Conservation (phyloP, 1,140 invertebrate species). For the Psix sp. region DNA sequence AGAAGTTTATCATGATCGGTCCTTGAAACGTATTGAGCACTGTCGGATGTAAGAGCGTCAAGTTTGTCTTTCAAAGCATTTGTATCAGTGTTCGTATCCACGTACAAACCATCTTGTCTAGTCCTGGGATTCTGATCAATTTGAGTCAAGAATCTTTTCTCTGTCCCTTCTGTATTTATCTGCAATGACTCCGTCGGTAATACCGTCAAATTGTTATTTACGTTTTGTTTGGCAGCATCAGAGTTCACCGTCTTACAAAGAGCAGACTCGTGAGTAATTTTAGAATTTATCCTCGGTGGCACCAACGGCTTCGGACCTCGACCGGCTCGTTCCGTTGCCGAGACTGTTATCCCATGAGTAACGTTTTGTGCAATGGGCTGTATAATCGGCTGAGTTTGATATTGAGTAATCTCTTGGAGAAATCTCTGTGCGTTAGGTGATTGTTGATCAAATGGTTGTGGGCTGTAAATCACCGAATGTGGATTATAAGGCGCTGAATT, state of each 20-base stretch:
- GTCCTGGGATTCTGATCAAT: slow-evolving; percentile 72
- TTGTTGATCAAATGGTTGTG: slow-evolving; percentile 69
- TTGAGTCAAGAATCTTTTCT: slow-evolving; percentile 61
- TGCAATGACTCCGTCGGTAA: slow-evolving; percentile 25
- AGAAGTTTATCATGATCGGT: slow-evolving; percentile 71
- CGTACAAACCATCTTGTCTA: slow-evolving; percentile 73
- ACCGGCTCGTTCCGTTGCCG: slow-evolving; percentile 59
- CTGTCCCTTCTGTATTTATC: slow-evolving; percentile 59
- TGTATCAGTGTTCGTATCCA: slow-evolving; percentile 65
- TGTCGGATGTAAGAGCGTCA: slow-evolving; percentile 62
- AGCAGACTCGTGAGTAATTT: slow-evolving; percentile 71
- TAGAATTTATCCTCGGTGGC: slow-evolving; percentile 73
- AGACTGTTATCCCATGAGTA: slow-evolving; percentile 54
- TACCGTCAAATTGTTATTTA: slow-evolving; percentile 12
- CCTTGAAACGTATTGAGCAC: slow-evolving; percentile 67
- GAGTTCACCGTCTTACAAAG: slow-evolving; percentile 67
- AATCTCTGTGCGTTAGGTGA: slow-evolving; percentile 73
- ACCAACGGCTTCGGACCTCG: slow-evolving; percentile 75
- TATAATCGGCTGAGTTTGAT: slow-evolving; percentile 73
- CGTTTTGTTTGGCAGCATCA: slow-evolving; percentile 57
- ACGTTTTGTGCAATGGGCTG: slow-evolving; percentile 74
- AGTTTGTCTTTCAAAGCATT: slow-evolving; percentile 52
- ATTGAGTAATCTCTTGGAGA: slow-evolving; percentile 70
- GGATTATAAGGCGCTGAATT: slow-evolving; percentile 69
- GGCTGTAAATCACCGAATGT: slow-evolving; percentile 65